Evolutionary conservation across 1,140 invertebrate genomes (phyloP), one percentile per base, ranked within the genome.

Genomic region (Drosophila pectinifera): DNA sequence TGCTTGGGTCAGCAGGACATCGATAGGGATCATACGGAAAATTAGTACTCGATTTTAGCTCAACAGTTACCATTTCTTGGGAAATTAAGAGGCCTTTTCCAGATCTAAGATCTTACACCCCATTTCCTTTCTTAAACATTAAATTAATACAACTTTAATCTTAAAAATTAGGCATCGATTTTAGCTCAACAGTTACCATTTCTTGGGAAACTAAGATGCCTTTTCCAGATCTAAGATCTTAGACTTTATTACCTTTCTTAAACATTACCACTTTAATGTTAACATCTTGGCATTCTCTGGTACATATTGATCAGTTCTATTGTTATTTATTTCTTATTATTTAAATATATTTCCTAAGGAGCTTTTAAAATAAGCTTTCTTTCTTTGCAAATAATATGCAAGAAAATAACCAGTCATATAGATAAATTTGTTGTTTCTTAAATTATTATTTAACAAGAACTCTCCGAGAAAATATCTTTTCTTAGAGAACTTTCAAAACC

Each of bases 11-110:
- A 58, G 14, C 6, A 10, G 51, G 13, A 16, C 11, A 39, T 58
- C 11, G 36, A 31, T 58, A 58, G 8, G 11, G 14, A 42, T 42
- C 54, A 63, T 59, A 59, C 34, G 53, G 53, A 57, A 42, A 34
- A 42, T 31, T 42, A 11, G n/a, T 10, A 16, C 55, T 28, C 0
- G 14, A 28, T 22, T 41, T 11, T 4, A 26, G 8, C 5, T 4
- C 0, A 20, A 5, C 11, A 45, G 6, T 34, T 16, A 5, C 14
- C 0, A 26, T 4, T 6, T n/a, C 0, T 4, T 14, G 2, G 13
- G 5, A 38, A 38, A 6, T 46, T n/a, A n/a, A 0, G 8, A 3
- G 0, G 3, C 10, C 3, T 13, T 7, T 14, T 45, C 1, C 4
- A 6, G 2, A 43, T 14, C 6, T 1, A 20, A 24, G 24, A 24